These are phyloP conservation scores for Macrobrachium rosenbergii DNA, from an alignment of 1,140 invertebrate genomes.

Conservation along the genomic window DNA sequence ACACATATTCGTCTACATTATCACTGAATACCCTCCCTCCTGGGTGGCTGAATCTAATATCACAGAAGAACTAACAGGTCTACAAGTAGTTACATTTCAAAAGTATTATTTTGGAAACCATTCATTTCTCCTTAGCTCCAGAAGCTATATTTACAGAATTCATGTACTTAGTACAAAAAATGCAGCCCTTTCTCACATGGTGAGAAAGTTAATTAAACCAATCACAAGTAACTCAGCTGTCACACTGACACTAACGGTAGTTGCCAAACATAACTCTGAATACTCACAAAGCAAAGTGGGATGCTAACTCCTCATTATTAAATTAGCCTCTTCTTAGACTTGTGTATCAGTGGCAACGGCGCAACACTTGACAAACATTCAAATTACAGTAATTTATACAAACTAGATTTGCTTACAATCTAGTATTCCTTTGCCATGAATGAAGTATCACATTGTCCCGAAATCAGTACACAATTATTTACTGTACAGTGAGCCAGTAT, in stretches of 20 bases:
- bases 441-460: slow-evolving; percentile 47
- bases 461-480: slow-evolving; percentile 2
- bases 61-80: slow-evolving; percentile 46
- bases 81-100: slow-evolving; percentile 55
- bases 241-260: slow-evolving; percentile 25
- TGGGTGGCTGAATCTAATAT: slow-evolving; percentile 28
- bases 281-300: slow-evolving; percentile 11
- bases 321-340: slow-evolving; percentile 19
- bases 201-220: slow-evolving; percentile 17
- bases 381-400: slow-evolving; percentile 45
- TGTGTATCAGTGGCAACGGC: slow-evolving; percentile 27
- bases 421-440: slow-evolving; percentile 57
- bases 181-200: slow-evolving; percentile 36
- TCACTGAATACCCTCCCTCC: slow-evolving; percentile 9
- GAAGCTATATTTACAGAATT: slow-evolving; percentile 52
- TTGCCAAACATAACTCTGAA: slow-evolving; percentile 36
- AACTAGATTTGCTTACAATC: slow-evolving; percentile 46
- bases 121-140: slow-evolving; percentile 18
- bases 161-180: slow-evolving; percentile 51
- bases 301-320: slow-evolving; percentile 17
- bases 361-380: slow-evolving; percentile 36
- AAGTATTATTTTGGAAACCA: not conserved
- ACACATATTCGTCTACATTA: slow-evolving; percentile 7
- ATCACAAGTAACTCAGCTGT: slow-evolving; percentile 41
- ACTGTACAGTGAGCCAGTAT: slow-evolving; percentile 5